Base-by-base conservation (phyloP, 1,140 invertebrate genomes). In the Zaprionus davidi region DNA sequence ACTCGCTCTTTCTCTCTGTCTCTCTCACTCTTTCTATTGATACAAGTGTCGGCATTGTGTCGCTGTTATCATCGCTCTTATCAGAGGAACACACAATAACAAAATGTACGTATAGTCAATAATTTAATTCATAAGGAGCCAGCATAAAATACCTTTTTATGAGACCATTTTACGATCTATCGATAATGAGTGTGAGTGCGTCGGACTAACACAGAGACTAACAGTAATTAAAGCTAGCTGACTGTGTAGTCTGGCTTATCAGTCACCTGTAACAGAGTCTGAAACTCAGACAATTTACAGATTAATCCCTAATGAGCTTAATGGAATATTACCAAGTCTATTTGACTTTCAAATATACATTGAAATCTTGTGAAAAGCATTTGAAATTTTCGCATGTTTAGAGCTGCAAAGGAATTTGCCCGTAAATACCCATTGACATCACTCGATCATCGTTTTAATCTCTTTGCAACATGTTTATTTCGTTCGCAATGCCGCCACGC, bases 371-470 rank as follows among this genome's bases (percentile, higher is more conserved):
- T n/a, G 7, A 51, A 46, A 44, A 49, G 17, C 7, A 49, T 49
- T 17, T 17, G 7, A 12, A 49, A 17, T 11, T 51, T 51, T 51
- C 20, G 46, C 20, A 22, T 51, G 20, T 51, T 51, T 51, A 17
- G n/a, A 17, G 7, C n/a, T 7, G 15, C 6, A 17, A 9, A 9
- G 41, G 41, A 46, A 51, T 24, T 12, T 11, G 4, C 34, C 53
- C 69, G 51, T 75, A 63, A 64, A 57, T 75, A 75, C 17, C 4
- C 46, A 71, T 71, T 71, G 73, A 76, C 69, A 76, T 46, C 49
- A 64, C 64, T 78, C 65, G 46, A 51, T 51, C 46, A 51, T 51
- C 46, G 22, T 22, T 46, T 66, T 71, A 59, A 72, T 76, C 60
- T 26, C 56, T 15, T 13, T 38, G 46, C 56, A 46, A 46, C n/a